phyloP scores from a whole-genome alignment of 2,888 invertebrate genomes.

The Melikaiella ostensackeni region DNA sequence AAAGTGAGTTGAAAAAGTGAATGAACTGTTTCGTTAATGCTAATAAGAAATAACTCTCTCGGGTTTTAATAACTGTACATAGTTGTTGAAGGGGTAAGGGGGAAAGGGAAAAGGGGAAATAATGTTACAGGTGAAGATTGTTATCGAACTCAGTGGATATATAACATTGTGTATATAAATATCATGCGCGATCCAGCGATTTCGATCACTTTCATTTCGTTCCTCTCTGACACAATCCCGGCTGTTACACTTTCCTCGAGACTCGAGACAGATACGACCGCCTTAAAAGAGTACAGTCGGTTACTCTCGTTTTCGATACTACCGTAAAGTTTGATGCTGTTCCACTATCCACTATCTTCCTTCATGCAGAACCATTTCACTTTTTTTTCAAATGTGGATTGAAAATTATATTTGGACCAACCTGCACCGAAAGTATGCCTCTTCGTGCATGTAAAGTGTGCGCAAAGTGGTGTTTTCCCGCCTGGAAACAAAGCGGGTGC shows the following conservation, averaged over 20 bases:
- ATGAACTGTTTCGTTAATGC: neutral
- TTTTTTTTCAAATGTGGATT: too few species aligned
- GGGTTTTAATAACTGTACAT: neutral
- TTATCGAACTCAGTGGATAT: conserved; percentile 34
- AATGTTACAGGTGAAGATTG: neutral
- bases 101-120: too few species aligned
- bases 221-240: conserved; percentile 71
- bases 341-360: conserved; percentile 19
- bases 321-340: conserved; percentile 39
- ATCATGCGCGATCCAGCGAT: conserved; percentile 40
- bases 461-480: too few species aligned
- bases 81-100: neutral
- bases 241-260: conserved; percentile 71
- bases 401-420: too few species aligned
- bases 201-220: conserved; percentile 72
- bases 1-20: neutral
- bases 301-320: conserved; percentile 63
- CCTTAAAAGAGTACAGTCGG: conserved; percentile 54
- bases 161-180: conserved; percentile 33
- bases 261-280: conserved; percentile 59
- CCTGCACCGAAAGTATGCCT: too few species aligned
- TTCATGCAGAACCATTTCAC: neutral
- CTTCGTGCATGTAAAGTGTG: too few species aligned
- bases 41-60: neutral
- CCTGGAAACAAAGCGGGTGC: too few species aligned